These are phyloP conservation scores for Orchesellides sinensis DNA, from an alignment of 2,888 invertebrate species.

Conservation along the genomic window DNA sequence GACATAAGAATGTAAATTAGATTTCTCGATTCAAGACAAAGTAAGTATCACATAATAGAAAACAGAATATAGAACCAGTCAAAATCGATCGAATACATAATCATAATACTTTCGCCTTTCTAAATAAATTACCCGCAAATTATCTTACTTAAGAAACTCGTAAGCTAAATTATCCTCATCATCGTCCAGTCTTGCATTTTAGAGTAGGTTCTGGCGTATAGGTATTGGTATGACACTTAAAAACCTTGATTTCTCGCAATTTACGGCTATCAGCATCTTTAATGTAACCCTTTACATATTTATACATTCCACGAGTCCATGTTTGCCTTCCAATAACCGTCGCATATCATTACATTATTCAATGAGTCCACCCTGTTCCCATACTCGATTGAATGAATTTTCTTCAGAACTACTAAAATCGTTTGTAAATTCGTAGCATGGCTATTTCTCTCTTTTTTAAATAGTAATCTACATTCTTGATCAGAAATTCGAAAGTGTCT, in stretches of 20 bases:
- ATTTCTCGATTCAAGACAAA: too few species aligned
- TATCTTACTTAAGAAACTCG: conserved; percentile 40
- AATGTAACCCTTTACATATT: neutral
- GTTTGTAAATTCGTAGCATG: neutral
- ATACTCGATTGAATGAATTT: too few species aligned
- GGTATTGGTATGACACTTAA: too few species aligned
- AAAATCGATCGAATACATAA: too few species aligned
- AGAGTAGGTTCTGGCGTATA: too few species aligned
- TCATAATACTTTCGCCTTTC: too few species aligned
- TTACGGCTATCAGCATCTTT: conserved; percentile 47
- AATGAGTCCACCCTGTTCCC: conserved; percentile 14
- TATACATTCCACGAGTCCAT: too few species aligned
- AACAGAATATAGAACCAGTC: too few species aligned
- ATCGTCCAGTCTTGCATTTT: neutral
- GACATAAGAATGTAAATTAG: too few species aligned
- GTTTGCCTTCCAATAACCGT: too few species aligned
- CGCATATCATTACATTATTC: conserved; percentile 33
- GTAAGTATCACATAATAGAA: too few species aligned
- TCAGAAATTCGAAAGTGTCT: conserved; percentile 24
- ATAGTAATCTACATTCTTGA: conserved; percentile 25
- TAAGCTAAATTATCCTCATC: conserved; percentile 38
- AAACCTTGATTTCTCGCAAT: conserved; percentile 24
- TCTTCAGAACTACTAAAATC: too few species aligned
- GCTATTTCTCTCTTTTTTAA: neutral
- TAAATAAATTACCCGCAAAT: conserved; percentile 27